Evolutionary conservation across 1,140 invertebrate species (phyloP), one percentile per base, ranked within the genome.

Genomic region (Hormaphis cornu): DNA sequence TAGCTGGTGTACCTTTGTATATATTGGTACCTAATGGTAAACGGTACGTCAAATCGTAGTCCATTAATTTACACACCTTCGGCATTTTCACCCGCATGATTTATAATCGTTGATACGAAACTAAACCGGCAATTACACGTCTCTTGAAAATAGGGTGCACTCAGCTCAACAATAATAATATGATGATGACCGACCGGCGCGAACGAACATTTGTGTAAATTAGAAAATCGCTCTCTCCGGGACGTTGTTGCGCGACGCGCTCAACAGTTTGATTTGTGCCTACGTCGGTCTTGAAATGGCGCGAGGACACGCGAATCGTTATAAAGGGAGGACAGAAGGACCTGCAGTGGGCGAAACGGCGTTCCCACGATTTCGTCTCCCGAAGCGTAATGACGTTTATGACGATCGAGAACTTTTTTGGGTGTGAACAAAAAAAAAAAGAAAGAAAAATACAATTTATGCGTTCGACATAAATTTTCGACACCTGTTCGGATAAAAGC

Each of bases 251-350:
- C n/a, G n/a, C n/a, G 42, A 26, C 7, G 12, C 14, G 22, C 16
- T 50, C 46, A 50, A 50, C 46, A 50, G 22, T 50, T 50, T 50
- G 46, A 50, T 50, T 50, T 50, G 46, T 50, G 26, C 14, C n/a
- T n/a, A n/a, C n/a, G n/a, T 50, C 9, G 46, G 22, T 12, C 22
- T 50, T 50, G n/a, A 50, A 50, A 50, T 26, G 46, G 46, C 14
- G 22, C 26, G n/a, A 50, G 46, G 22, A 26, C 46, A 50, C 46
- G 46, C 46, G 26, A 50, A 12, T 48, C 2, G 24, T 48, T 50
- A 50, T n/a, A n/a, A n/a, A n/a, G n/a, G n/a, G n/a, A n/a, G n/a
- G n/a, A n/a, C n/a, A n/a, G n/a, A n/a, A n/a, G n/a, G n/a, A n/a
- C n/a, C n/a, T n/a, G n/a, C n/a, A n/a, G n/a, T 20, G 46, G 46